Percentiles rank a stretch among this genome's conserved stretches.
Evolutionary conservation across 2,113 vertebrate genomes (phyloP).

Genomic region (Cavia aperea): DNA sequence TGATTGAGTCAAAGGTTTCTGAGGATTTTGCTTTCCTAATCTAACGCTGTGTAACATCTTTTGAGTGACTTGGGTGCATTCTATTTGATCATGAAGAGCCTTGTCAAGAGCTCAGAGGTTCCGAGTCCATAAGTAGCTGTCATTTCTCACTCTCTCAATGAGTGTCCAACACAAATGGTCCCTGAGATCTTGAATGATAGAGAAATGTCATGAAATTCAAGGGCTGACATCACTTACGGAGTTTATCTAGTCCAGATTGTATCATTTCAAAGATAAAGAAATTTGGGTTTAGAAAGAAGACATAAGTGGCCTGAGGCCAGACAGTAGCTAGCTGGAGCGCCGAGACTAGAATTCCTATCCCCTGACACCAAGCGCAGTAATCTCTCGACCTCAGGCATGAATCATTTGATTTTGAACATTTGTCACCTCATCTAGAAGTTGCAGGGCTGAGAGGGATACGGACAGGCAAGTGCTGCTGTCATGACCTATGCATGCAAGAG

Average conservation of each 20-base stretch:
- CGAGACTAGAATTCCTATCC: background rate
- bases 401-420: background rate
- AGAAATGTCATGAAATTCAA: background rate
- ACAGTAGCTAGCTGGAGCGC: background rate
- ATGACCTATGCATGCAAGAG: rapidly evolving
- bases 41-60: background rate
- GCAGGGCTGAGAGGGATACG: background rate
- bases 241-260: background rate
- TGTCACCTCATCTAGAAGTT: background rate
- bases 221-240: background rate
- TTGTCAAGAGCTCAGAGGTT: background rate
- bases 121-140: background rate
- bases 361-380: background rate
- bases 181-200: background rate
- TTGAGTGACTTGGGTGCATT: background rate
- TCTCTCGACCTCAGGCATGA: background rate
- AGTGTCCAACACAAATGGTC: background rate
- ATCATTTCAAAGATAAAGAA: background rate
- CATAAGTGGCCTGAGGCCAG: background rate
- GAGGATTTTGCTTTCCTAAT: slow-evolving; percentile 18
- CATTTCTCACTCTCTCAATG: background rate
- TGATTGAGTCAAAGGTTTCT: background rate
- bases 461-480: background rate
- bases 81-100: background rate
- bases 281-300: background rate